These are phyloP conservation scores for Psittacula derbiana DNA, from an alignment of 2,797 vertebrate genomes.

Conservation along the genomic window DNA sequence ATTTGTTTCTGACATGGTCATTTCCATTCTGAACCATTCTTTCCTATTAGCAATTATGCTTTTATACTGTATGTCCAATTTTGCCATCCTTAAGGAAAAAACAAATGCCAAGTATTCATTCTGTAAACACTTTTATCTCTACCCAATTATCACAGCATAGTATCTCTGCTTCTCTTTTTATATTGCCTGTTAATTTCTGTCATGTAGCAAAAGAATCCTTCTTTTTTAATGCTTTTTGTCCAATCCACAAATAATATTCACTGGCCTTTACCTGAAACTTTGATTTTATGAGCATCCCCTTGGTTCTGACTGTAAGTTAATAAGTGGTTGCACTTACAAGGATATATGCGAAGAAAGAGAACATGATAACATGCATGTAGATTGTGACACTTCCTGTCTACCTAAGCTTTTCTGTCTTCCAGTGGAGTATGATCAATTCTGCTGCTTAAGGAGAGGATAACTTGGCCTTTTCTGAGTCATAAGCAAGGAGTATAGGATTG, in stretches of 20 bases:
- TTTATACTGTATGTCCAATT: neutral
- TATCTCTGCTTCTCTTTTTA: neutral
- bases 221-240: neutral
- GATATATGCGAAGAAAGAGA: neutral
- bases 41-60: neutral
- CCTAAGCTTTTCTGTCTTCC: neutral
- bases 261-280: neutral
- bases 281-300: neutral
- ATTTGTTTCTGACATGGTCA: neutral
- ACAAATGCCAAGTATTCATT: neutral
- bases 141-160: neutral
- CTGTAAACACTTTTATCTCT: neutral
- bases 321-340: neutral
- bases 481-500: neutral
- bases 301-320: neutral
- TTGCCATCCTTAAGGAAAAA: neutral
- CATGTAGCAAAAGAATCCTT: neutral
- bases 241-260: neutral
- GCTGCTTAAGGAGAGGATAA: neutral
- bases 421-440: neutral
- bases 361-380: fast-evolving
- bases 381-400: neutral
- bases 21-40: neutral
- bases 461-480: neutral
- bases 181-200: neutral